Evolutionary conservation across 1,140 invertebrate species (phyloP).

Genomic region (Drosophila subobscura): DNA sequence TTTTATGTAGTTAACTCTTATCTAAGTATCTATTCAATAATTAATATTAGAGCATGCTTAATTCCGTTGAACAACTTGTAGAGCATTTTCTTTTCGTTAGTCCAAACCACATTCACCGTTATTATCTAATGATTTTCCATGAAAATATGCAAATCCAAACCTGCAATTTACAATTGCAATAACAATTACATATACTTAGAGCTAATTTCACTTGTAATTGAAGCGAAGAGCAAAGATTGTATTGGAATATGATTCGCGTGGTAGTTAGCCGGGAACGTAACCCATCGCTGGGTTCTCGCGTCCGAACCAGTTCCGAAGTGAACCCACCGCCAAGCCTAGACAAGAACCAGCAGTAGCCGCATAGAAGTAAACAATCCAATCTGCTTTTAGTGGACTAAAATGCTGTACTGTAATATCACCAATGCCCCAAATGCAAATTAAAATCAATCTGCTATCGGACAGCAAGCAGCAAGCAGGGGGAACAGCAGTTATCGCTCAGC

Average conservation of each 20-base stretch:
- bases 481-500: not conserved
- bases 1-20: too few relatives aligned
- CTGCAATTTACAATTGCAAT: slow-evolving; percentile 6
- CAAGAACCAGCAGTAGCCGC: slow-evolving; percentile 4
- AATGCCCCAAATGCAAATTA: not conserved
- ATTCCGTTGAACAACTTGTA: slow-evolving; percentile 32
- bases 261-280: not conserved
- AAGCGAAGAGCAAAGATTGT: slow-evolving; percentile 63
- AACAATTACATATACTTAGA: slow-evolving; percentile 11
- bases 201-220: slow-evolving; percentile 29
- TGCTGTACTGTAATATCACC: too few relatives aligned
- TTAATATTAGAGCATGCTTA: slow-evolving; percentile 28
- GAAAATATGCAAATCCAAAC: slow-evolving; percentile 15
- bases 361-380: slow-evolving; percentile 10
- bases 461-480: not conserved
- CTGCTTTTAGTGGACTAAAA: slow-evolving; percentile 9
- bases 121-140: slow-evolving; percentile 46
- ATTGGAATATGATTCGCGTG: slow-evolving; percentile 74
- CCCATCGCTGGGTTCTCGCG: not conserved
- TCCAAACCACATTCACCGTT: slow-evolving; percentile 43
- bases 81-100: slow-evolving; percentile 39
- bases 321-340: not conserved
- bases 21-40: too few relatives aligned
- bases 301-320: slow-evolving; percentile 2
- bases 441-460: not conserved